Percentiles rank a stretch among this genome's conserved stretches.
Conservation (phyloP, 2,113 vertebrate genomes). For the Clarias gariepinus region DNA sequence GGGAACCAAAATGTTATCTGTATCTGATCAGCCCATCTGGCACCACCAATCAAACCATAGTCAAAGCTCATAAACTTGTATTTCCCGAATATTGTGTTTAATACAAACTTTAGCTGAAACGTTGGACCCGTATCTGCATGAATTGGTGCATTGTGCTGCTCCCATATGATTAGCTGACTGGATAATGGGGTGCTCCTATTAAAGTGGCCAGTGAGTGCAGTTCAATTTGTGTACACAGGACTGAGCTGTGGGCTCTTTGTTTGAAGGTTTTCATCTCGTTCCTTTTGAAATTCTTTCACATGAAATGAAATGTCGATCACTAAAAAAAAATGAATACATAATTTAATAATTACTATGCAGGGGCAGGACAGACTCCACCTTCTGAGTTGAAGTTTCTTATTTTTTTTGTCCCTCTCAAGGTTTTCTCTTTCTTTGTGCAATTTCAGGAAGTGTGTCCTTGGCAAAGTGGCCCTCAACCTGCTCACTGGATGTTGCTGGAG, state of each 20-base stretch:
- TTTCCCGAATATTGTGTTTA: neutral
- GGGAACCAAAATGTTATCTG: neutral
- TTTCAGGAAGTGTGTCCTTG: neutral
- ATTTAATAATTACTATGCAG: too few relatives aligned
- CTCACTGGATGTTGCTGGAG: neutral
- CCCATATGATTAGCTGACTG: neutral
- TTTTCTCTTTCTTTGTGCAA: neutral
- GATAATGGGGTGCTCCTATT: neutral
- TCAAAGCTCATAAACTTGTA: neutral
- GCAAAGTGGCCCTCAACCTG: neutral
- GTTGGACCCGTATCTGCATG: neutral
- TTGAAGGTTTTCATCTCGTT: neutral
- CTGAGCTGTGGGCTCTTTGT: neutral
- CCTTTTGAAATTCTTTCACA: neutral
- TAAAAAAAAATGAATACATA: neutral
- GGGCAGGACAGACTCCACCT: neutral
- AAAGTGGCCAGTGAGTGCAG: neutral
- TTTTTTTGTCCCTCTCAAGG: neutral
- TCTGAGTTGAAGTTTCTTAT: neutral
- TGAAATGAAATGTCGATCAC: neutral
- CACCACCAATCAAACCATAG: neutral
- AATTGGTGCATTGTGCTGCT: neutral
- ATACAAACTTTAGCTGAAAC: neutral
- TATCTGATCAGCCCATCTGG: neutral
- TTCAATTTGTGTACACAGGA: neutral